Percentiles rank a stretch among this genome's conserved stretches.
phyloP scores from a whole-genome alignment of 2,888 invertebrate species.

The Nasonovia ribisnigri region DNA sequence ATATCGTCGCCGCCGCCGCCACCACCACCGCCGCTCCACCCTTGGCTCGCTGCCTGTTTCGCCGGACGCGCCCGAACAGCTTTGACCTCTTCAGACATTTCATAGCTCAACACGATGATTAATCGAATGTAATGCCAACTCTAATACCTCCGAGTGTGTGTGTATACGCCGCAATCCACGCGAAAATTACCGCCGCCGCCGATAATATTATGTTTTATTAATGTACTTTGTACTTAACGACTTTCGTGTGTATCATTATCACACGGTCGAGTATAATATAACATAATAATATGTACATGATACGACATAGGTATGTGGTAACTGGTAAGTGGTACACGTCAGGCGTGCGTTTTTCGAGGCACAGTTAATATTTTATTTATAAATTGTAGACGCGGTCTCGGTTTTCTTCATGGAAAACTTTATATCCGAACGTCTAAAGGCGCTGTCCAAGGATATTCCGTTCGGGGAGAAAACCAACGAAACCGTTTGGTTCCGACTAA shows the following conservation, averaged over 20 bases:
- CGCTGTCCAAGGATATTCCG: not conserved
- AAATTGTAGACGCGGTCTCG: not conserved
- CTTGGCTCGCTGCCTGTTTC: not conserved
- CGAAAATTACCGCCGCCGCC: not conserved
- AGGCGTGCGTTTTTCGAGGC: not conserved
- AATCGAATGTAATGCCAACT: not conserved
- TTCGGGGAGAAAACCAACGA: not conserved
- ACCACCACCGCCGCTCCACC: too few relatives aligned
- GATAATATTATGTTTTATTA: not conserved
- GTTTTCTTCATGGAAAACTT: not conserved
- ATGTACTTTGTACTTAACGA: not conserved
- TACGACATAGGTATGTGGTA: not conserved
- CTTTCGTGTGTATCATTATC: not conserved
- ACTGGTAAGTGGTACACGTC: not conserved
- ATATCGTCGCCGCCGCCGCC: too few relatives aligned
- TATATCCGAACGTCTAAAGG: not conserved
- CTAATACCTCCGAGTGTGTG: not conserved
- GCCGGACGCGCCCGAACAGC: not conserved
- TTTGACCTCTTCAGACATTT: not conserved
- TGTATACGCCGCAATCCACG: not conserved
- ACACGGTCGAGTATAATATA: not conserved
- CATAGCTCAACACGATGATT: not conserved
- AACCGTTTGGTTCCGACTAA: not conserved
- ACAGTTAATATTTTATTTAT: not conserved
- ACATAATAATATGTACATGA: not conserved